These are phyloP conservation scores for Gobio gobio DNA, from an alignment of 2,113 vertebrate genomes.

Conservation along the genomic window DNA sequence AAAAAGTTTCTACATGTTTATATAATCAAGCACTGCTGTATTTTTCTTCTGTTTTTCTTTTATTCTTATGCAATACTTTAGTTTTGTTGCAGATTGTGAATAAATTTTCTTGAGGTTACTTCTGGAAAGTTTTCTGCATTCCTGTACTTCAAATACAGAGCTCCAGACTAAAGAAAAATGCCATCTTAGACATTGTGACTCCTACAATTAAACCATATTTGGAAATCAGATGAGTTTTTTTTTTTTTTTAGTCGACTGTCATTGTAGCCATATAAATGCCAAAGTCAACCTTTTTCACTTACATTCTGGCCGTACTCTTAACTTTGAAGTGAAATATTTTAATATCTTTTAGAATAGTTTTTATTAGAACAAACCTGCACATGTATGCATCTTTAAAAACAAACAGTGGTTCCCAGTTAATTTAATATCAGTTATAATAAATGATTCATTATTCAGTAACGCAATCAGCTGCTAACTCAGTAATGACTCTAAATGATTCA, in stretches of 20 bases:
- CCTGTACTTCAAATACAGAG: not conserved
- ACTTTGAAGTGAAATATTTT: not conserved
- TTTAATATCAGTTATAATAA: not conserved
- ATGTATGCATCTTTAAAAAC: not conserved
- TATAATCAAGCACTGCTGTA: constrained; percentile 63
- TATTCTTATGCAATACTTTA: constrained; percentile 49
- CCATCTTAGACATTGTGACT: not conserved
- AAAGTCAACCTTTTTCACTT: no score
- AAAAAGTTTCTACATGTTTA: constrained; percentile 63
- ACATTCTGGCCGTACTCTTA: no score
- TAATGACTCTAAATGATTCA: not conserved
- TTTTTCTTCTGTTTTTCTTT: constrained; percentile 58
- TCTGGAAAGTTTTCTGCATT: not conserved
- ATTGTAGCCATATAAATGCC: not conserved
- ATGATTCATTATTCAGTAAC: not conserved
- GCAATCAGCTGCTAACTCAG: not conserved
- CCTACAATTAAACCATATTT: not conserved
- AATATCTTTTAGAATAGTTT: not conserved
- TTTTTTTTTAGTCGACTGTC: not conserved
- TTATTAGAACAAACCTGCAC: not conserved
- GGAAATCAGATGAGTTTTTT: not conserved
- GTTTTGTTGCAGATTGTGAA: constrained; percentile 58
- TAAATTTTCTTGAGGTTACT: constrained; percentile 58
- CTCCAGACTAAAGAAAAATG: not conserved
- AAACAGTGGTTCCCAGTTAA: not conserved